A percentile compares a stretch with the other conserved stretches of the same genome.
phyloP scores from a whole-genome alignment of 2,113 vertebrate species.

The Gopherus flavomarginatus region DNA sequence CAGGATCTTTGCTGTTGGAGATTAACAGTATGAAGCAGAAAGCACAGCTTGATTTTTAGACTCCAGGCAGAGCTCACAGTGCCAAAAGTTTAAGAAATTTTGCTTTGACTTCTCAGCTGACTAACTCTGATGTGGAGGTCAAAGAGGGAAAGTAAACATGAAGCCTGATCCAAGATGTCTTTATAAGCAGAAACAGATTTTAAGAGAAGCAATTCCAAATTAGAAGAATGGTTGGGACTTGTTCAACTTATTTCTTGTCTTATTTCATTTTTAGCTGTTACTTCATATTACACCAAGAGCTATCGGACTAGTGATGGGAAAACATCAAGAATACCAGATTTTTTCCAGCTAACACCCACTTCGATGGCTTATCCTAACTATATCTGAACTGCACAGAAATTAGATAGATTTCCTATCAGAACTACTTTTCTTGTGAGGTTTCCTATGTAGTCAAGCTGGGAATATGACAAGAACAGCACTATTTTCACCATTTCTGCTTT shows the following conservation, averaged over 20 bases:
- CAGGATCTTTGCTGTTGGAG: background rate
- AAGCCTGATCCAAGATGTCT: background rate
- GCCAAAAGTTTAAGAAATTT: background rate
- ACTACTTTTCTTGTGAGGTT: background rate
- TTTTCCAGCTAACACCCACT: background rate
- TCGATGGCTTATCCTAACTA: background rate
- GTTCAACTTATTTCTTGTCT: background rate
- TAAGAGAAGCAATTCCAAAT: background rate
- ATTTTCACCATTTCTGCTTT: background rate
- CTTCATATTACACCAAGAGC: background rate
- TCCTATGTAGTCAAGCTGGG: background rate
- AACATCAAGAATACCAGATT: rapidly evolving
- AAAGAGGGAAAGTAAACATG: background rate
- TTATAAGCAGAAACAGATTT: background rate
- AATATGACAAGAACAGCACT: background rate
- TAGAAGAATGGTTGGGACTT: background rate
- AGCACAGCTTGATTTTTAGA: background rate
- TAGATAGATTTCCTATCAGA: background rate
- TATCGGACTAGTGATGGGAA: background rate
- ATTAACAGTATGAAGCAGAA: background rate
- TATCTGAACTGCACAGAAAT: background rate
- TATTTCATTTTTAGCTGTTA: background rate
- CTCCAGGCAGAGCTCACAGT: background rate
- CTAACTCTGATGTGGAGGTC: background rate
- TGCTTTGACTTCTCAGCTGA: background rate